These are phyloP conservation scores for Bellardia bayeri DNA, from an alignment of 2,888 invertebrate species.

Conservation along the genomic window DNA sequence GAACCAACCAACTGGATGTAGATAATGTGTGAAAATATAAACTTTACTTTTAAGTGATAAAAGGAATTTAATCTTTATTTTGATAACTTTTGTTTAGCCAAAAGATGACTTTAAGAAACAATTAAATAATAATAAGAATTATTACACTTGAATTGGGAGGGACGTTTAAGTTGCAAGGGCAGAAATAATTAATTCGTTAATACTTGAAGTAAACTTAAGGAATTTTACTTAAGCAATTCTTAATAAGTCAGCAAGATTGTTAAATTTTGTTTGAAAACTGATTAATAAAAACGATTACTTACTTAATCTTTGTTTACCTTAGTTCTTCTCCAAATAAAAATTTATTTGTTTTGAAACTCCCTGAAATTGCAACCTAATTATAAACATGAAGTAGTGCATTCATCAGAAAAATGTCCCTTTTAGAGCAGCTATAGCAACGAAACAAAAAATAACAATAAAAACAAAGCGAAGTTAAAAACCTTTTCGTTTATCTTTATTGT, in stretches of 20 bases:
- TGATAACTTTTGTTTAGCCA: constrained; percentile 13
- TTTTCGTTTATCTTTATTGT: constrained; percentile 71
- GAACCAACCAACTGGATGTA: background rate
- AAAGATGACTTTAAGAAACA: constrained; percentile 18
- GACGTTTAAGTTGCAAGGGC: no score
- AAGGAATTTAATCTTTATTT: constrained; percentile 27
- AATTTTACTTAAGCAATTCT: no score
- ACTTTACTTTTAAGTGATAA: constrained; percentile 53
- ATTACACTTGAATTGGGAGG: constrained; percentile 28
- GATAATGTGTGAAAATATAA: constrained; percentile 51
- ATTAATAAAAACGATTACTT: no score
- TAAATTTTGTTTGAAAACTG: no score
- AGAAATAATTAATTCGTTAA: no score
- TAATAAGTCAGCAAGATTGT: no score
- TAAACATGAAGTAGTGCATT: background rate
- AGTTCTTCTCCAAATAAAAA: background rate
- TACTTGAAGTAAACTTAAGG: no score
- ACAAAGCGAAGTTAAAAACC: constrained; percentile 47
- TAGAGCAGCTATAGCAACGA: background rate
- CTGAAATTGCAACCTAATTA: constrained; percentile 3
- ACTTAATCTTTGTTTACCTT: no score
- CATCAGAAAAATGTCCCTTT: constrained; percentile 37
- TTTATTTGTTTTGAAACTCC: constrained; percentile 15
- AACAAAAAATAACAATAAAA: constrained; percentile 1
- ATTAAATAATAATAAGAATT: constrained; percentile 40